Base-by-base conservation (phyloP, 2,797 vertebrate genomes). In the Lepus oiostolus region DNA sequence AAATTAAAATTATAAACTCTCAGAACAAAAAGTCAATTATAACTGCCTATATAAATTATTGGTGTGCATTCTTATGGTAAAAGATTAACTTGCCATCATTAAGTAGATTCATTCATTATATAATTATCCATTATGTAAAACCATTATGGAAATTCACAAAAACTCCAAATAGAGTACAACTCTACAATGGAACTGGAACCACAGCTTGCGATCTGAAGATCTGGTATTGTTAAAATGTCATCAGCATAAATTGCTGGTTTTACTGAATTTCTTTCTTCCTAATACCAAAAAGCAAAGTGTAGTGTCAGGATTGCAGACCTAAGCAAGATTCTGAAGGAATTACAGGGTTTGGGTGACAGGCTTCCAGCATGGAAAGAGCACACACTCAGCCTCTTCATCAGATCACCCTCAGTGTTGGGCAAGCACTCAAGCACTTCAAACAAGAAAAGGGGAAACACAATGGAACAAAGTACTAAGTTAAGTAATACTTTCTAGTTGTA, bases 81-180 rank as follows among this genome's bases (percentile, higher is more conserved):
- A 35, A 92, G 93, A 98, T 98, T 98, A 96, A 98, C 96, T 98
- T 70, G 93, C 92, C 92, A 95, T 91, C 91, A 95, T 98, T 98
- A 98, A 96, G 97, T 88, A 98, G 97, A 98, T 98, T 94, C 38
- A 52, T 38, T 94, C 96, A 22, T 96, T 96, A 97, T 93, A 97
- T 98, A 98, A 98, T 98, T 98, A 98, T 97, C 96, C 97, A 97
- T 98, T 94, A 76, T 91, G 3, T 96, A 89, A 98, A 97, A 19
- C 91, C 92, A 97, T 98, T 98, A 98, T 97, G 96, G 94, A 98
- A 98, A 98, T 97, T 93, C 96, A 30, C 92, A 95, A 96, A 97
- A 95, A 93, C 97, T 96, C 90, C 95, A 88, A 93, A 87, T 77
- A 93, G 90, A 93, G 79, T 62, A 4, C 0, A 86, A 82, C 47